Conservation (phyloP, 2,888 invertebrate genomes). For the Chaitophorus viminalis region DNA sequence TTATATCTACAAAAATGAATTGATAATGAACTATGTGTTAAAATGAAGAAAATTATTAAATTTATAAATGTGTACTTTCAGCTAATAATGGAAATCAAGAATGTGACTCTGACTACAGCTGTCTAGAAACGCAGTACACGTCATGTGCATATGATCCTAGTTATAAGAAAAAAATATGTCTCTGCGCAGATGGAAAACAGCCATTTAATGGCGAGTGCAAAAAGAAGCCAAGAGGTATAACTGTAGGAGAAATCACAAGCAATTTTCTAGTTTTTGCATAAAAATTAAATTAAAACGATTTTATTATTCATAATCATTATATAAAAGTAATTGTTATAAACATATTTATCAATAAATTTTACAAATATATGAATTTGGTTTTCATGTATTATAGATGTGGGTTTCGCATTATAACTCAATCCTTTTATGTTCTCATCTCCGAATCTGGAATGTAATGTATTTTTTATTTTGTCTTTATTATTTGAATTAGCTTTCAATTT, state of each 20-base stretch:
- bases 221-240: conserved; percentile 63
- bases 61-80: conserved; percentile 1
- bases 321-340: no score
- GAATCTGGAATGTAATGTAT: background rate
- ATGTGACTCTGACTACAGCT: conserved; percentile 62
- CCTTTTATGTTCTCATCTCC: no score
- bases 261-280: no score
- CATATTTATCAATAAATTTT: no score
- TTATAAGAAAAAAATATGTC: conserved; percentile 62
- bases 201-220: conserved; percentile 60
- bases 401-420: no score
- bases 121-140: conserved; percentile 55
- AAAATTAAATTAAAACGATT: no score
- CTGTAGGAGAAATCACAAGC: background rate
- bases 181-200: conserved; percentile 62
- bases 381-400: no score
- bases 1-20: no score
- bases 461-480: no score
- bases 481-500: background rate
- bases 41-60: background rate
- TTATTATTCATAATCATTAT: no score
- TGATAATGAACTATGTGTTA: background rate
- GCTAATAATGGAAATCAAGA: conserved; percentile 58
- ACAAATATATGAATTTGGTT: no score
- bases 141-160: conserved; percentile 60